Evolutionary conservation across 2,113 vertebrate species (phyloP), one percentile per base, ranked within the genome.

Genomic region (Eptatretus burgeri): DNA sequence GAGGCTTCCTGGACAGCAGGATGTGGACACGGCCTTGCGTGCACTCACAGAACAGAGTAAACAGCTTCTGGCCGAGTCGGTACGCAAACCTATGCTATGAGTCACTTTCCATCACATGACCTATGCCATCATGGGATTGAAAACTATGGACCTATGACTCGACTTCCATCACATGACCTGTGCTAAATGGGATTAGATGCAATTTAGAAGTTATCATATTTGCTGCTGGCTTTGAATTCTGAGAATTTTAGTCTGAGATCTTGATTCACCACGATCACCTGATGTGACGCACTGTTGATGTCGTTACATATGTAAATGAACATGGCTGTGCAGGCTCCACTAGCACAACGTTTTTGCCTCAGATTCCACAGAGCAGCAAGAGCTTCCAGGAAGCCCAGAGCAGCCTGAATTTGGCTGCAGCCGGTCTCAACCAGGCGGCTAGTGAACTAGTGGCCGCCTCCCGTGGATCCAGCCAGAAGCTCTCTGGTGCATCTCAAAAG

Each of bases 401-500:
- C 65, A 81, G 83, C 49, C 73, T 98, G 66, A 98, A 95, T 64
- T 74, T 76, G 69, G 84, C 84, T 0, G 91, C 91, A 0, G 87
- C 81, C 0, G 82, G 83, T 16, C 78, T 98, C 63, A 98, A 93
- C 71, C 89, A 93, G 70, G 89, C 91, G 0, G 89, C 89, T 70
- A 98, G 86, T 0, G 91, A 98, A 70, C 76, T 95, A 68, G 87
- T 93, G 14, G 88, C 95, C 72, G 77, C 91, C 0, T 98, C 89
- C 0, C 80, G 85, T 10, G 87, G 84, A 50, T 94, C 84, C 51
- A 83, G 84, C 8, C 83, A 87, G 73, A 85, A 93, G 70, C 71
- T 98, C 69, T 77, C 85, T 68, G 78, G 76, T 66, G 79, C 91
- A 50, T 85, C 91, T 0, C 82, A 87, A 67, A 94, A 93, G 70